A percentile compares a stretch with the other conserved stretches of the same genome.
Evolutionary conservation across 1,140 invertebrate genomes (phyloP).

Genomic region (Zaprionus lachaisei): DNA sequence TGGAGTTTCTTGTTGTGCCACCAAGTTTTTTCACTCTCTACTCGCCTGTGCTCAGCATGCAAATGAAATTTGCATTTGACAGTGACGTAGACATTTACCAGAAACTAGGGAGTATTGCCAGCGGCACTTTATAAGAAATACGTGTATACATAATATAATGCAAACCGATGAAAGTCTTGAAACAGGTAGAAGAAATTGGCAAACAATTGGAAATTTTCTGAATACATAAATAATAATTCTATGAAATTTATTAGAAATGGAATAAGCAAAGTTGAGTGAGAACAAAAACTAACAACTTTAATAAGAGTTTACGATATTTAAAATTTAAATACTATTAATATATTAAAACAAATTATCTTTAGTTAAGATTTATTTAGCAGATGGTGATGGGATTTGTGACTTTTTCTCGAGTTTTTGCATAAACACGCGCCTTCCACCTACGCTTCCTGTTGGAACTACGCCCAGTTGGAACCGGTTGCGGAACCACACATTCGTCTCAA

Average conservation of each 20-base stretch:
- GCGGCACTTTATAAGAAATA: neutral
- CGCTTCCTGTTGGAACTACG: slow-evolving; percentile 26
- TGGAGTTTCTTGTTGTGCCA: slow-evolving; percentile 63
- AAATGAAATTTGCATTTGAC: slow-evolving; percentile 77
- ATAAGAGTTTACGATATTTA: neutral
- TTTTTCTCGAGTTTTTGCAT: neutral
- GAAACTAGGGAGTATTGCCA: slow-evolving; percentile 4
- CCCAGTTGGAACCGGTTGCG: slow-evolving; percentile 17
- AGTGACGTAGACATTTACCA: slow-evolving; percentile 53
- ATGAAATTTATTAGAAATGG: no score
- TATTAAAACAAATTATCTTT: no score
- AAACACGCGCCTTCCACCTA: neutral
- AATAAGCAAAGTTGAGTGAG: no score
- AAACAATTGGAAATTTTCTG: neutral
- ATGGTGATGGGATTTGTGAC: neutral
- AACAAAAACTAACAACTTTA: no score
- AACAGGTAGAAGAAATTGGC: neutral
- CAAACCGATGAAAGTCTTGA: neutral
- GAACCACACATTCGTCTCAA: slow-evolving; percentile 44
- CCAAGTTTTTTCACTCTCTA: slow-evolving; percentile 28
- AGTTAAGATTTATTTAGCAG: neutral
- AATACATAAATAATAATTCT: neutral
- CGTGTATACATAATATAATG: neutral
- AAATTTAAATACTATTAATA: neutral
- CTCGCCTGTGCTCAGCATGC: slow-evolving; percentile 46